Evolutionary conservation across 2,888 invertebrate genomes (phyloP).

Genomic region (Eubasilissa splendida): DNA sequence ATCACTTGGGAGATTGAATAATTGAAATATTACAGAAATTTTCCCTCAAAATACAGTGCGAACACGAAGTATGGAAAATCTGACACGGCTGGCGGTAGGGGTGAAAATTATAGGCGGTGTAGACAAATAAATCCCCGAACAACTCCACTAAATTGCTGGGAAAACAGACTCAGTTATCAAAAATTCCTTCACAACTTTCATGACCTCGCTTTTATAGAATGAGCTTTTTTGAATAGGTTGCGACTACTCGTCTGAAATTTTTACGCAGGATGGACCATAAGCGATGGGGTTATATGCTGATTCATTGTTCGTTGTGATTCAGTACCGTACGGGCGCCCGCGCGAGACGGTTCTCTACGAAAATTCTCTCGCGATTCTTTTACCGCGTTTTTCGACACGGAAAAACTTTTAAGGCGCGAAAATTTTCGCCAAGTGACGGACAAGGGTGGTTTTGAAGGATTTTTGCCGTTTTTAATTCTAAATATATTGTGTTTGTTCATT

Average conservation of each 20-base stretch:
- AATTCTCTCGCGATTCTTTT: background rate
- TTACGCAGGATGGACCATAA: background rate
- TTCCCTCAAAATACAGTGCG: slow-evolving; percentile 25
- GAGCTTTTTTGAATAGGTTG: background rate
- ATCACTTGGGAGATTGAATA: background rate
- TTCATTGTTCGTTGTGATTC: slow-evolving; percentile 33
- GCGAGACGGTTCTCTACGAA: slow-evolving; percentile 25
- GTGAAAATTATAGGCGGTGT: slow-evolving; percentile 38
- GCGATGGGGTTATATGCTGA: slow-evolving; percentile 28
- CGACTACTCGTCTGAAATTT: background rate
- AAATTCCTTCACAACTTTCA: background rate
- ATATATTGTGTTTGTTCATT: slow-evolving; percentile 8
- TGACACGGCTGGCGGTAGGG: slow-evolving; percentile 21
- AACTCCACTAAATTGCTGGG: background rate
- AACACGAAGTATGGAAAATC: slow-evolving; percentile 42
- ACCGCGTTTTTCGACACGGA: slow-evolving; percentile 25
- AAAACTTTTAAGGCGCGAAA: slow-evolving; percentile 14
- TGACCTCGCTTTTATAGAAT: background rate
- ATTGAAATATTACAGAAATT: slow-evolving; percentile 7
- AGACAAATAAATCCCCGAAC: slow-evolving; percentile 13
- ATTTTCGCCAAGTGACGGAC: background rate
- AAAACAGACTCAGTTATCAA: slow-evolving; percentile 17
- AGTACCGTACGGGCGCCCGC: slow-evolving; percentile 34
- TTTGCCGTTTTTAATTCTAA: background rate
- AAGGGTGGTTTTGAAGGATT: background rate